A percentile compares a stretch with the other conserved stretches of the same genome.
Evolutionary conservation across 2,888 invertebrate species (phyloP).

Genomic region (Noctua comes): DNA sequence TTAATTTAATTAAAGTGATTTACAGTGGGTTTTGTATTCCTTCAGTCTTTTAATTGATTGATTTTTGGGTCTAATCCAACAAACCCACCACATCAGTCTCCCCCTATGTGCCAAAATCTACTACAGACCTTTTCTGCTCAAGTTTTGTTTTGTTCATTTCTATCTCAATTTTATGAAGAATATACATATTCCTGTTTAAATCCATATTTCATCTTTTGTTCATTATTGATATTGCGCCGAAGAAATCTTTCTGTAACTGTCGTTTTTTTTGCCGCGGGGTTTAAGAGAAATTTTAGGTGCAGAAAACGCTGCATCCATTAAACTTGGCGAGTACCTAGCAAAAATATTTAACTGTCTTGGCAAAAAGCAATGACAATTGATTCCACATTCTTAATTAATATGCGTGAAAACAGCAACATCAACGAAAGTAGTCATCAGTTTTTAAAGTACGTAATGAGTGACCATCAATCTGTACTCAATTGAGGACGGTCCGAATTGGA

Average conservation of each 20-base stretch:
- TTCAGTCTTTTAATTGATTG: too few relatives aligned
- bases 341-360: neutral
- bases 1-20: neutral
- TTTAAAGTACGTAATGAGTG: conserved; percentile 64
- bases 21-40: accelerated
- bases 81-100: neutral
- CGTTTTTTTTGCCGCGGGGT: neutral
- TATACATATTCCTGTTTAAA: neutral
- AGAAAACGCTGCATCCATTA: neutral
- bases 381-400: neutral
- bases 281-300: neutral
- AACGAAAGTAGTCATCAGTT: conserved; percentile 24
- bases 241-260: neutral
- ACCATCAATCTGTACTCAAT: conserved; percentile 77
- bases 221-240: neutral
- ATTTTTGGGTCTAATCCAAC: neutral
- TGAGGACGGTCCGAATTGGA: conserved; percentile 70
- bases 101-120: neutral
- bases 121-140: neutral
- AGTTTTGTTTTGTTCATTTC: neutral
- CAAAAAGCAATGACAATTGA: neutral
- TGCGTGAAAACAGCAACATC: conserved; percentile 22
- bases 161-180: neutral
- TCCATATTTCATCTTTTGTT: neutral
- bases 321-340: neutral